Conservation (phyloP, 2,113 vertebrate species). For the Ammospiza nelsoni region DNA sequence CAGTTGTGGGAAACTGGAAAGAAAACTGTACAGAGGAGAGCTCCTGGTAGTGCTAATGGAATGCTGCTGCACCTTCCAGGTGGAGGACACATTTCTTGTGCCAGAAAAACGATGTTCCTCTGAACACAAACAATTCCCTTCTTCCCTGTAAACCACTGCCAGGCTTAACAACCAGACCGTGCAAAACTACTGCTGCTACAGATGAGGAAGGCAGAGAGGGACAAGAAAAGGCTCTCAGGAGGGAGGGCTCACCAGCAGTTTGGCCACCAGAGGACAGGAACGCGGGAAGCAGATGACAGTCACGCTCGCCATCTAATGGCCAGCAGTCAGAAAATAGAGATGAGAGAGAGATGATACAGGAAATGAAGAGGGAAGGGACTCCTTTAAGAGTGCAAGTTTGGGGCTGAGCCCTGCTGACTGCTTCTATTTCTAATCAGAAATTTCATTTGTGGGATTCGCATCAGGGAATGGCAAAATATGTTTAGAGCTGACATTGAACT, state of each 20-base stretch:
- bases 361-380: not conserved
- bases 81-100: not conserved
- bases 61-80: not conserved
- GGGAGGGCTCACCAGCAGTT: fast-evolving
- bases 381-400: not conserved
- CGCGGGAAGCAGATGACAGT: fast-evolving
- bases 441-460: not conserved
- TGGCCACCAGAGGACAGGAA: not conserved
- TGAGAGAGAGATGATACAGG: fast-evolving
- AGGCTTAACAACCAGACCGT: not conserved
- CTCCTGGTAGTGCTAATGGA: not conserved
- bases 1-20: not conserved
- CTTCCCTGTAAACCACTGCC: not conserved
- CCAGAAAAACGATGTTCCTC: not conserved
- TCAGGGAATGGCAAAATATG: not conserved
- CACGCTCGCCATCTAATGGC: conserved; percentile 35
- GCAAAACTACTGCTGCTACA: not conserved
- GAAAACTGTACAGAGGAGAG: not conserved
- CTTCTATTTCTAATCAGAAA: not conserved
- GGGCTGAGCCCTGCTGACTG: not conserved
- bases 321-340: not conserved
- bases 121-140: not conserved
- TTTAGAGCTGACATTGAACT: not conserved
- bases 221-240: not conserved
- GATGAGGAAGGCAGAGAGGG: not conserved